phyloP scores from a whole-genome alignment of 2,888 invertebrate genomes.

The Lepidochrysops patricia region DNA sequence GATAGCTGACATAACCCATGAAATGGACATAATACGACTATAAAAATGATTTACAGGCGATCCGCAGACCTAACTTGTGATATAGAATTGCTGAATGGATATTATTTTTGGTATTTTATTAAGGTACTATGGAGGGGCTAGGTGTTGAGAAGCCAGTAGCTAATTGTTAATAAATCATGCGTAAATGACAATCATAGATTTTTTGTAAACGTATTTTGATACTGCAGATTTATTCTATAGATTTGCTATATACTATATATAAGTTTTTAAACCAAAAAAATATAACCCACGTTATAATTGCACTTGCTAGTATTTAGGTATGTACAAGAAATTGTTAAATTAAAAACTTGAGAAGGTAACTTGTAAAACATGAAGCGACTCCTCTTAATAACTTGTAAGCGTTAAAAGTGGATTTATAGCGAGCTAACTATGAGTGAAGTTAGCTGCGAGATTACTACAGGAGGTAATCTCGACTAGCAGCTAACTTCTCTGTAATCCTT shows the following conservation, averaged over 20 bases:
- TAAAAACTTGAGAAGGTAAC: neutral
- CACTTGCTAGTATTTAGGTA: too few relatives aligned
- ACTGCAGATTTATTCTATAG: too few relatives aligned
- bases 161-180: too few relatives aligned
- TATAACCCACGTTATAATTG: too few relatives aligned
- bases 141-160: too few relatives aligned
- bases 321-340: too few relatives aligned
- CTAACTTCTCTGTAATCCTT: constrained; percentile 41
- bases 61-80: constrained; percentile 6
- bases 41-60: constrained; percentile 6
- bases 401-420: constrained; percentile 12
- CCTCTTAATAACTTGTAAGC: constrained; percentile 7
- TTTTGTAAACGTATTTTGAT: too few relatives aligned
- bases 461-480: constrained; percentile 23
- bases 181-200: too few relatives aligned
- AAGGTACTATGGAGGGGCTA: neutral
- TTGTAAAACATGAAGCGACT: neutral
- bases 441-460: constrained; percentile 8
- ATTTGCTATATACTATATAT: too few relatives aligned
- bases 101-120: neutral
- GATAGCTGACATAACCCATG: neutral
- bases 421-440: constrained; percentile 4
- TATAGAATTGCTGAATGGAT: constrained; percentile 1
- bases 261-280: too few relatives aligned
- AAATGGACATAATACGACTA: constrained; percentile 11